Evolutionary conservation across 2,888 invertebrate genomes (phyloP).

Genomic region (Lithodes maja): DNA sequence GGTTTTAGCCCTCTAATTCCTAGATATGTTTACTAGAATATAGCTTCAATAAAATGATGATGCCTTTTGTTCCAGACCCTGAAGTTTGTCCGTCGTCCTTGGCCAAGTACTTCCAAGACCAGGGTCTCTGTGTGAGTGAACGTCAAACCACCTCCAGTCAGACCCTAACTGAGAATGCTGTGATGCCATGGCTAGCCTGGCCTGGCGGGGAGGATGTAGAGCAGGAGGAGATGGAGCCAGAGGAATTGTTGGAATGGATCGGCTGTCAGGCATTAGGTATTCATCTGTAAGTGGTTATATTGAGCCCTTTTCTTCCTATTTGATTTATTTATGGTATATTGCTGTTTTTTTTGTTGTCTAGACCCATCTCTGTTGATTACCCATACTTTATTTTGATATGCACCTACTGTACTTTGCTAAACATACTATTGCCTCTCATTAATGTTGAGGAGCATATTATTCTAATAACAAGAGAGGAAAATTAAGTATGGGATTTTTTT

Average conservation of each 20-base stretch:
- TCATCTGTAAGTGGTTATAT: constrained; percentile 36
- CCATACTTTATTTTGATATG: too few relatives aligned
- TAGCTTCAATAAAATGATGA: too few relatives aligned
- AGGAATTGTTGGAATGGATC: constrained; percentile 55
- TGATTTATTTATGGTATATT: not conserved
- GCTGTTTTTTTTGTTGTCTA: too few relatives aligned
- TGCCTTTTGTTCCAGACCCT: constrained; percentile 25
- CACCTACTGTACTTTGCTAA: too few relatives aligned
- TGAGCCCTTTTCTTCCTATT: not conserved
- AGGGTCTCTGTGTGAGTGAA: constrained; percentile 53
- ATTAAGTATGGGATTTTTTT: too few relatives aligned
- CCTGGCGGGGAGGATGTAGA: not conserved
- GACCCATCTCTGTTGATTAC: too few relatives aligned
- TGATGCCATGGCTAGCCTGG: constrained; percentile 32
- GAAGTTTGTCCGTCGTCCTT: constrained; percentile 67
- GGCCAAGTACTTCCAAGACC: constrained; percentile 68
- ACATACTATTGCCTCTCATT: too few relatives aligned
- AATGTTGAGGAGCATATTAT: too few relatives aligned
- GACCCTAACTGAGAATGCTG: not conserved
- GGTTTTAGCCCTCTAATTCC: too few relatives aligned
- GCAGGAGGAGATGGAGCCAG: constrained; percentile 30
- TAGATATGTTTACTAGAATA: too few relatives aligned
- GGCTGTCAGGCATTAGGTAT: constrained; percentile 55
- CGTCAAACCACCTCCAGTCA: not conserved
- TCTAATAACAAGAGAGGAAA: too few relatives aligned